Conservation (phyloP, 2,113 vertebrate genomes). For the Zosterops lateralis region DNA sequence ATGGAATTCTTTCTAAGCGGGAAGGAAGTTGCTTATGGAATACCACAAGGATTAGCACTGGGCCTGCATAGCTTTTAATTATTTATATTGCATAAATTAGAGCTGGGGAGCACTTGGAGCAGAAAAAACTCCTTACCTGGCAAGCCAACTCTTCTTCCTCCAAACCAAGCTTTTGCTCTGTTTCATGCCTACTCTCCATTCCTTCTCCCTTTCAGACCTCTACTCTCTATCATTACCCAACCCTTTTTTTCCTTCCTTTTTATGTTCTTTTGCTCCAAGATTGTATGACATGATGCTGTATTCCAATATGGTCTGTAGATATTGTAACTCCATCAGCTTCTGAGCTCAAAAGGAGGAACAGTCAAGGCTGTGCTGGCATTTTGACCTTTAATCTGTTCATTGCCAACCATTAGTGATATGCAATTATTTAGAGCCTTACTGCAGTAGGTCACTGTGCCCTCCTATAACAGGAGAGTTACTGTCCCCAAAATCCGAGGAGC, state of each 20-base stretch:
- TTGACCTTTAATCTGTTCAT: neutral
- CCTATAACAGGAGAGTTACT: neutral
- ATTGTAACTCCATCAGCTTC: neutral
- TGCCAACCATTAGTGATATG: neutral
- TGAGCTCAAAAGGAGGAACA: neutral
- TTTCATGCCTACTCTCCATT: neutral
- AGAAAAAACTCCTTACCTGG: neutral
- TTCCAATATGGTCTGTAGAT: neutral
- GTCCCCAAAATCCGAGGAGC: neutral
- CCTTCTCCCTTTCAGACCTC: neutral
- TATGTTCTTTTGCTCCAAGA: neutral
- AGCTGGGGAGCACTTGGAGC: neutral
- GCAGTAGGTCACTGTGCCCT: neutral
- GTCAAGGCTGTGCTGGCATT: neutral
- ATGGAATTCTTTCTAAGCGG: constrained; percentile 5
- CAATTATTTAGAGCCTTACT: neutral
- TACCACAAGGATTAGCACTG: constrained; percentile 50
- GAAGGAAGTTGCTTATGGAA: constrained; percentile 60
- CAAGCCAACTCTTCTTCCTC: neutral
- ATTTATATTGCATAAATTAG: constrained; percentile 46
- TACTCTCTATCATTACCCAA: neutral
- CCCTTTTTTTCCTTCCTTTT: neutral
- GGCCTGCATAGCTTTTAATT: constrained; percentile 38
- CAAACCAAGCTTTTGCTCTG: neutral
- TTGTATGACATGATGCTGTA: neutral